Evolutionary conservation across 2,797 vertebrate species (phyloP).

Genomic region (Melopsittacus undulatus): DNA sequence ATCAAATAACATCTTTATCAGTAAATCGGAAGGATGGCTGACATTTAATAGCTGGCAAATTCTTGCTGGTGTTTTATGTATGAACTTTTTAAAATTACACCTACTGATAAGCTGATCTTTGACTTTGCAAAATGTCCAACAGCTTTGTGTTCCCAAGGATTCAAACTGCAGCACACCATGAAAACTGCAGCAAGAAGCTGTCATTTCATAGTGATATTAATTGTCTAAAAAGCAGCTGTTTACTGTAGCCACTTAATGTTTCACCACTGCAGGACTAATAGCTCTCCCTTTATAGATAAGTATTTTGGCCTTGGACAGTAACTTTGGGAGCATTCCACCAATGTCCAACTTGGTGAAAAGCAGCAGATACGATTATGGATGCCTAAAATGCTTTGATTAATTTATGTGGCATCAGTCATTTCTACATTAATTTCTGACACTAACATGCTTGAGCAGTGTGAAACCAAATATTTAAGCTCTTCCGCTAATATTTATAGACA

Average conservation of each 20-base stretch:
- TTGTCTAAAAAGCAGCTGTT: neutral
- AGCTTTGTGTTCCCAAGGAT: neutral
- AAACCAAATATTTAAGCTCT: constrained; percentile 23
- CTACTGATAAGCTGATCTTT: neutral
- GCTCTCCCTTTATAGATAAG: neutral
- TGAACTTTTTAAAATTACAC: neutral
- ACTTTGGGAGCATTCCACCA: neutral
- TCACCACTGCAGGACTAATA: neutral
- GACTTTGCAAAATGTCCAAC: neutral
- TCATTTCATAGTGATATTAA: accelerated
- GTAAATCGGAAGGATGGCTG: neutral
- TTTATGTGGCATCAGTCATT: neutral
- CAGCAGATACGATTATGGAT: neutral
- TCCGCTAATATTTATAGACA: neutral
- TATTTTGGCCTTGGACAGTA: neutral
- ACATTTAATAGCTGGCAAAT: neutral
- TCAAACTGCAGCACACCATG: neutral
- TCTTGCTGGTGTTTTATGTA: neutral
- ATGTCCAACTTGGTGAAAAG: neutral
- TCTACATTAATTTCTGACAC: neutral
- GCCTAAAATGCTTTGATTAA: neutral
- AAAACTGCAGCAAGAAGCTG: neutral
- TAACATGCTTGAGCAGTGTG: neutral
- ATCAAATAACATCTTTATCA: neutral
- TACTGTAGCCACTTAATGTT: neutral